Conservation (phyloP, 2,113 vertebrate genomes). For the Podarcis muralis region DNA sequence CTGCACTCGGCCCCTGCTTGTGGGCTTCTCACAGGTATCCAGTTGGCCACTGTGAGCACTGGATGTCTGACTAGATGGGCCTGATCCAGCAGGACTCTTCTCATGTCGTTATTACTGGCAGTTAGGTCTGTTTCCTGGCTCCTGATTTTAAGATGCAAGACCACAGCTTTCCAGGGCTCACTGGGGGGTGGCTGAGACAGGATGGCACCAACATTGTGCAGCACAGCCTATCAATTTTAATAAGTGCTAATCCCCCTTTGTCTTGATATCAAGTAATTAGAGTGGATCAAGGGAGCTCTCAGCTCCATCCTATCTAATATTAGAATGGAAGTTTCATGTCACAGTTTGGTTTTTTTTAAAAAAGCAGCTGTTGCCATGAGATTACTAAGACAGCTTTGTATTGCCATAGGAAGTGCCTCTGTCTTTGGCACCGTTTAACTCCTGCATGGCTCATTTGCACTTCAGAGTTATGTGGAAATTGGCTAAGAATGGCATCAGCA, state of each 20-base stretch:
- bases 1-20: background rate
- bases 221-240: background rate
- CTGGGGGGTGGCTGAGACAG: background rate
- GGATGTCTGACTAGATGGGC: no score
- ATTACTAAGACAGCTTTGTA: background rate
- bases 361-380: background rate
- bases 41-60: no score
- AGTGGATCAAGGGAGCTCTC: conserved; percentile 11
- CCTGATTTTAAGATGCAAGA: background rate
- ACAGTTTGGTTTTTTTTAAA: background rate
- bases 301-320: background rate
- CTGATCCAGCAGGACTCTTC: no score
- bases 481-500: background rate
- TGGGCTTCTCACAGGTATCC: no score
- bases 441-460: background rate
- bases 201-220: background rate
- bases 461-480: background rate
- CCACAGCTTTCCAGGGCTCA: background rate
- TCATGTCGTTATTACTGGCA: no score
- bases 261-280: conserved; percentile 31
- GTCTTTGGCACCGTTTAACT: background rate
- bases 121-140: background rate
- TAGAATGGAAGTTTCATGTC: background rate
- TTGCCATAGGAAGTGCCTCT: background rate
- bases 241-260: conserved; percentile 22